Conservation (phyloP, 2,113 vertebrate genomes). For the Cnemophilus loriae region DNA sequence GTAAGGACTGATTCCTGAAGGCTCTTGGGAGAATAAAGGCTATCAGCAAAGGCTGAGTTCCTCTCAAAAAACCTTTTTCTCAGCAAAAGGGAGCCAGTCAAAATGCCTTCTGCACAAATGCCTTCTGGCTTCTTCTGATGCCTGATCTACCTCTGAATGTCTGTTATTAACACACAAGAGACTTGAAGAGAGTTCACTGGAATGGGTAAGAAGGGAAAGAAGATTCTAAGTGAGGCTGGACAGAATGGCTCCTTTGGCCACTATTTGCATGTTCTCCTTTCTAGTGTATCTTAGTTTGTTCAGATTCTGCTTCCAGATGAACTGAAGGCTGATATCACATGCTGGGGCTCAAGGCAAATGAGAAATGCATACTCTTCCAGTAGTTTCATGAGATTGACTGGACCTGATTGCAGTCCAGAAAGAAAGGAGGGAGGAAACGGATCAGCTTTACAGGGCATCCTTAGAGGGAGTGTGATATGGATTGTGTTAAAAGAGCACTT, state of each 20-base stretch:
- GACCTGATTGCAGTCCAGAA: neutral
- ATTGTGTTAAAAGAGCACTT: neutral
- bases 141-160: neutral
- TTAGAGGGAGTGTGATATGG: neutral
- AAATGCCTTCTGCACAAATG: neutral
- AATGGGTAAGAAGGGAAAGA: neutral
- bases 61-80: neutral
- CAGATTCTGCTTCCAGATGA: neutral
- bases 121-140: neutral
- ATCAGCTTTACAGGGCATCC: neutral
- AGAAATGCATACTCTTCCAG: neutral
- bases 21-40: neutral
- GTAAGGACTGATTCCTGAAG: neutral
- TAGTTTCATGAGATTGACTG: neutral
- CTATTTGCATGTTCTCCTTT: neutral
- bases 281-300: neutral
- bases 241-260: neutral
- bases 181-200: neutral
- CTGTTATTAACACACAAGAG: neutral
- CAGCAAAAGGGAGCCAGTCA: neutral
- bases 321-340: neutral
- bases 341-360: neutral
- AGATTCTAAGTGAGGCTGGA: neutral
- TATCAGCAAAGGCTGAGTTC: neutral
- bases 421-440: neutral